These are phyloP conservation scores for Loriculus beryllinus DNA, from an alignment of 2,797 vertebrate genomes.

Conservation along the genomic window DNA sequence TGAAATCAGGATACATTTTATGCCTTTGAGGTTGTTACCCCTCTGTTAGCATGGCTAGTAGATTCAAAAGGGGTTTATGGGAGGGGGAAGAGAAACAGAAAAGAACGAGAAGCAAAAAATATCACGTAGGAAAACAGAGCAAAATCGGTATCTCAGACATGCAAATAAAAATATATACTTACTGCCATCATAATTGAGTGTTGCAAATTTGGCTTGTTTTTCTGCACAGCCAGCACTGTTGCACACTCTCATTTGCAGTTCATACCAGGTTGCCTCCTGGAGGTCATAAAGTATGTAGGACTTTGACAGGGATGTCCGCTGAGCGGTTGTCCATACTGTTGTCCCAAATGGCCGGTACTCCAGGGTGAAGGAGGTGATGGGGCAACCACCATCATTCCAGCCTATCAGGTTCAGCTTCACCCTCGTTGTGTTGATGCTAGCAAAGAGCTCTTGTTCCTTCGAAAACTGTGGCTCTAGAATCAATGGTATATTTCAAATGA, in stretches of 20 bases:
- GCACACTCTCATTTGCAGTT: slow-evolving; percentile 95
- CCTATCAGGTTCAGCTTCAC: slow-evolving; percentile 93
- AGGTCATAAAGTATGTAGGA: slow-evolving; percentile 94
- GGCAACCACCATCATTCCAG: slow-evolving; percentile 98
- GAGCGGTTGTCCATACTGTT: slow-evolving; percentile 90
- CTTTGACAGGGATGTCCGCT: slow-evolving; percentile 93
- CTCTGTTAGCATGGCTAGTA: neutral
- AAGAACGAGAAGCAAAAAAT: neutral
- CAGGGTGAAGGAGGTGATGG: slow-evolving; percentile 94
- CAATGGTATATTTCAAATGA: neutral
- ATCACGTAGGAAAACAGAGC: neutral
- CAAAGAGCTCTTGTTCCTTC: slow-evolving; percentile 97
- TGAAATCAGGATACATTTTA: neutral
- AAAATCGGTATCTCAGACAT: neutral
- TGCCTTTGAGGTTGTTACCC: neutral
- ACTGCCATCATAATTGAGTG: slow-evolving; percentile 94
- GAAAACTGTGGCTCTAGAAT: slow-evolving; percentile 93
- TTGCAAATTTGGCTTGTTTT: slow-evolving; percentile 93
- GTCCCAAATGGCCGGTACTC: slow-evolving; percentile 93
- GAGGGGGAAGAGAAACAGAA: neutral
- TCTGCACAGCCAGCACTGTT: slow-evolving; percentile 97
- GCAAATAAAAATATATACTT: slow-evolving; percentile 72
- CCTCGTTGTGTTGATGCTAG: slow-evolving; percentile 92
- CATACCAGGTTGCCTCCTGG: slow-evolving; percentile 96
- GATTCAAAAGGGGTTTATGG: neutral